Conservation (phyloP, 2,113 vertebrate genomes). For the Stictonetta naevosa region DNA sequence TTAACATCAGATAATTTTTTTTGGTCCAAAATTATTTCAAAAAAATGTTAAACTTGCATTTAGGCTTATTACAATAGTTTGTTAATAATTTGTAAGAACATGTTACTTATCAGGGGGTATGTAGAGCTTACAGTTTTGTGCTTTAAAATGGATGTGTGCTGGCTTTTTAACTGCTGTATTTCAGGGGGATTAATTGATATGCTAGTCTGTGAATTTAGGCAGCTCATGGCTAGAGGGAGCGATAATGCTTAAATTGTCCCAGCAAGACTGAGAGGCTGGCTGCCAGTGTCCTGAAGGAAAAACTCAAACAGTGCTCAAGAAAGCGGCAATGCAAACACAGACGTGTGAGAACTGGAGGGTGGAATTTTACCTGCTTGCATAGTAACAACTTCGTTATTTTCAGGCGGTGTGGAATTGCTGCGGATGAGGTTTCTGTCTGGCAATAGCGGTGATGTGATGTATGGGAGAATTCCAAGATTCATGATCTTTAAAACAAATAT, state of each 20-base stretch:
- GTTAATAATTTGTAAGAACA: neutral
- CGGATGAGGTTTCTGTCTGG: neutral
- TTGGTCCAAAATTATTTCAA: neutral
- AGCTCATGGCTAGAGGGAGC: neutral
- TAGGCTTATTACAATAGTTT: neutral
- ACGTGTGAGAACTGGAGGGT: neutral
- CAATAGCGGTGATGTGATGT: neutral
- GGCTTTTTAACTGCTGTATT: neutral
- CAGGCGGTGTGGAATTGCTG: neutral
- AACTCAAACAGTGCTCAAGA: neutral
- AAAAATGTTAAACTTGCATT: neutral
- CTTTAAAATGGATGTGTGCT: neutral
- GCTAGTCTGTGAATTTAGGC: neutral
- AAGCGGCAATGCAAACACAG: neutral
- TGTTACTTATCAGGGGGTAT: neutral
- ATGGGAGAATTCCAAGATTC: neutral
- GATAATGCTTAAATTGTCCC: neutral
- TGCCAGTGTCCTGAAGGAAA: neutral
- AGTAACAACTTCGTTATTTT: neutral
- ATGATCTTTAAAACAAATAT: neutral
- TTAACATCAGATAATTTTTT: neutral
- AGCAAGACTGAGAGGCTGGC: neutral
- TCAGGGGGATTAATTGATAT: neutral
- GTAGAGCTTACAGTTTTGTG: neutral
- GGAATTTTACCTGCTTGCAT: neutral